Evolutionary conservation across 2,797 vertebrate species (phyloP).

Genomic region (Lepidocolaptes lacrymiger): DNA sequence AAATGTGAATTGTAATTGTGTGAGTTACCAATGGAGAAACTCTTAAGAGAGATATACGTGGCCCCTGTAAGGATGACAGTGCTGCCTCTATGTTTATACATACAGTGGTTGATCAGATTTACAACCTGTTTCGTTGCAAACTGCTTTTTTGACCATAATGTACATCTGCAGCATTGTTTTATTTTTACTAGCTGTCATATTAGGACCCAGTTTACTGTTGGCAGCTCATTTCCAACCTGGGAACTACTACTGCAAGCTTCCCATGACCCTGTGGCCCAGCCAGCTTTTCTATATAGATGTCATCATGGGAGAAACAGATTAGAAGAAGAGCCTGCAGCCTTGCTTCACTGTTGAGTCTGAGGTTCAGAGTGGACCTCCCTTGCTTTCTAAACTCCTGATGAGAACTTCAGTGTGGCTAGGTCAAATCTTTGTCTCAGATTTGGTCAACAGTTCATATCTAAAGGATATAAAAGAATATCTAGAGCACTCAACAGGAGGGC

Average conservation of each 20-base stretch:
- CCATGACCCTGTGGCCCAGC: accelerated
- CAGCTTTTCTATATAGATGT: background rate
- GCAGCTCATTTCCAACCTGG: background rate
- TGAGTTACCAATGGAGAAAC: background rate
- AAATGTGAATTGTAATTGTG: background rate
- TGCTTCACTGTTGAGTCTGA: background rate
- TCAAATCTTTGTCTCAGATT: background rate
- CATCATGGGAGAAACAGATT: background rate
- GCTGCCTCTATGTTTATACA: background rate
- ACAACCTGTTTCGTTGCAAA: background rate
- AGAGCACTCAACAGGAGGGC: background rate
- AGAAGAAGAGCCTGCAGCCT: background rate
- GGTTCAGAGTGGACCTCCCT: background rate
- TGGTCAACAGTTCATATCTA: accelerated
- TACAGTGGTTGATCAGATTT: background rate
- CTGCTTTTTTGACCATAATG: background rate
- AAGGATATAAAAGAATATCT: background rate
- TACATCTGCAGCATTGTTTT: background rate
- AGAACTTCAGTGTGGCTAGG: background rate
- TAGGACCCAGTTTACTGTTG: background rate
- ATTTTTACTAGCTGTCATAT: background rate
- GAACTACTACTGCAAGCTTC: background rate
- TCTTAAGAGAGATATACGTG: background rate
- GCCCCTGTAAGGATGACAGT: background rate
- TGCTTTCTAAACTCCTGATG: background rate